phyloP scores from a whole-genome alignment of 2,888 invertebrate species.

The Galerucella pusilla region DNA sequence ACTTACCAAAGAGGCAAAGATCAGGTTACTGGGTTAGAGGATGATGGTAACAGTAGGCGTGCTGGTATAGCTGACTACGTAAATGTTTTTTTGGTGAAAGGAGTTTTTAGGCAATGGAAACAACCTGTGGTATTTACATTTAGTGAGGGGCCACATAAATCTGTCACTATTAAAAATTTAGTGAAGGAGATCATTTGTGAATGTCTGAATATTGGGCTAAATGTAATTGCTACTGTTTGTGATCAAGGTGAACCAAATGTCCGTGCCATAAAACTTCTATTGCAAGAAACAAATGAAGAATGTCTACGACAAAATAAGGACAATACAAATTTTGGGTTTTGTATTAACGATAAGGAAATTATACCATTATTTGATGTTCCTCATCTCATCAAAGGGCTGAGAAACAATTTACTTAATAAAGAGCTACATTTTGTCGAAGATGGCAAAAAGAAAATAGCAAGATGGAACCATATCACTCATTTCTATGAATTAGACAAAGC shows the following conservation, averaged over 20 bases:
- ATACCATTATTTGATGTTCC: constrained; percentile 42
- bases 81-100: not conserved
- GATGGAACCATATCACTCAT: constrained; percentile 26
- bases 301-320: constrained; percentile 9
- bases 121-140: constrained; percentile 23
- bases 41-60: no score
- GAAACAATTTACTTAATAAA: constrained; percentile 37
- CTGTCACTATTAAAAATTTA: constrained; percentile 10
- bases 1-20: no score
- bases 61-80: no score
- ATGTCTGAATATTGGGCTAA: constrained; percentile 5
- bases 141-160: constrained; percentile 16
- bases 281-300: not conserved
- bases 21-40: no score
- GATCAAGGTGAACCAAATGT: not conserved
- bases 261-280: not conserved
- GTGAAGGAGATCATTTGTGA: not conserved
- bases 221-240: not conserved
- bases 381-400: constrained; percentile 41
- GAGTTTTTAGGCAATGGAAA: constrained; percentile 19
- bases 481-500: constrained; percentile 25
- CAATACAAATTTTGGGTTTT: constrained; percentile 35
- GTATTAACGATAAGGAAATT: constrained; percentile 32
- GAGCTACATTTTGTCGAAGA: constrained; percentile 18
- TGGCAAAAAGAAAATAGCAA: constrained; percentile 13